Base-by-base conservation (phyloP, 1,140 invertebrate genomes). In the Mizuhopecten yessoensis region DNA sequence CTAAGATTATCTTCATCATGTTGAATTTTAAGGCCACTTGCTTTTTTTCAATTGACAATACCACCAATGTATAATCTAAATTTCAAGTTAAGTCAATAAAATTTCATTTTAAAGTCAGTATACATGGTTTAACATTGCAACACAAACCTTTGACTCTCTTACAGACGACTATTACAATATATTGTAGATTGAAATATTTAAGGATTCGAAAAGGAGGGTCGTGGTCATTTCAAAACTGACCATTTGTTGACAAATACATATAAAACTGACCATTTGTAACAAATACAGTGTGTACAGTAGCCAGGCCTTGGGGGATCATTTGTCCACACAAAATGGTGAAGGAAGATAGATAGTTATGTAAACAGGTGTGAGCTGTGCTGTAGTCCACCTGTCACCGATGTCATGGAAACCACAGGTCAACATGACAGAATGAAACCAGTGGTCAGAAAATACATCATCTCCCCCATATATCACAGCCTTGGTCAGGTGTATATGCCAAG, bases 291-390 rank as follows among this genome's bases (percentile, higher is more conserved):
- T 75, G 17, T 75, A 17, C 5, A 29, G 57, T 5, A 75, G 57
- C 0, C 23, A 29, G 57, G 1, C 57, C 57, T 75, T 29, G 17
- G 57, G 57, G 57, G 3, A 75, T 75, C 57, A 75, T 75, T 75
- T 75, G 57, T 75, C 57, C 57, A 75, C 57, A 75, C 57, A 75
- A 75, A 75, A 75, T 75, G n/a, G 57, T 75, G 57, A 75, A 75
- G 23, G 57, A 75, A 75, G 57, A 75, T 75, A 75, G n/a, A 75
- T 75, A 5, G n/a, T 75, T 75, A 75, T 75, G n/a, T 75, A 75
- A 75, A 75, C 57, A 75, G 57, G 57, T 75, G 57, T 75, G 57
- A 75, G 1, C 23, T n/a, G 29, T 39, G 5, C 57, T 75, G 23
- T 75, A 75, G 57, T 5, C 57, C 57, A 75, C 57, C 57, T 75